These are phyloP conservation scores for Dryadula phaetusa DNA, from an alignment of 2,888 invertebrate genomes.

Conservation along the genomic window DNA sequence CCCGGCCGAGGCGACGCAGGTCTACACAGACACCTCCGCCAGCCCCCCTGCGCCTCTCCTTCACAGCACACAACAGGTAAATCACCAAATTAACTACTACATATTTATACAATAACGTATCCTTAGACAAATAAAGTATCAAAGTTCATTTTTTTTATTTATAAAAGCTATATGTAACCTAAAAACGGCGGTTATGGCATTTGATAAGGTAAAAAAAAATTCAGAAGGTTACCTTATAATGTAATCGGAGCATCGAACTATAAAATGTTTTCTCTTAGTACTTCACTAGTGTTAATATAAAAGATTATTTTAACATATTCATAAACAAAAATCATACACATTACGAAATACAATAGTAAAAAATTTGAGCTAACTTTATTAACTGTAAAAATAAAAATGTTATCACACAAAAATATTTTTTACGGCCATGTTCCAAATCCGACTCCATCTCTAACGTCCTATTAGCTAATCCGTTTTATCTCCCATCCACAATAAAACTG, in stretches of 20 bases:
- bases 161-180: too few species aligned
- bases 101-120: neutral
- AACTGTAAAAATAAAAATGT: constrained; percentile 1
- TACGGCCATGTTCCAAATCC: constrained; percentile 19
- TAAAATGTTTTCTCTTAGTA: neutral
- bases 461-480: constrained; percentile 24
- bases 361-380: neutral
- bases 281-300: too few species aligned
- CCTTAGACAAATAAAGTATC: too few species aligned
- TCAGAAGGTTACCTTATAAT: too few species aligned
- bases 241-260: too few species aligned
- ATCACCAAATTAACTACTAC: neutral
- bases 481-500: constrained; percentile 12
- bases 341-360: neutral
- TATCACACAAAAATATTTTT: constrained; percentile 19
- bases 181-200: too few species aligned
- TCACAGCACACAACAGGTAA: constrained; percentile 88
- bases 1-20: constrained; percentile 85
- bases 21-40: constrained; percentile 62
- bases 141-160: too few species aligned
- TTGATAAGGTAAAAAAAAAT: too few species aligned
- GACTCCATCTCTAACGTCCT: constrained; percentile 20
- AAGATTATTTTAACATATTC: neutral
- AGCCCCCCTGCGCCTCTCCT: constrained; percentile 80
- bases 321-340: neutral